phyloP scores from a whole-genome alignment of 2,888 invertebrate species.

The Mechanitis mazaeus region DNA sequence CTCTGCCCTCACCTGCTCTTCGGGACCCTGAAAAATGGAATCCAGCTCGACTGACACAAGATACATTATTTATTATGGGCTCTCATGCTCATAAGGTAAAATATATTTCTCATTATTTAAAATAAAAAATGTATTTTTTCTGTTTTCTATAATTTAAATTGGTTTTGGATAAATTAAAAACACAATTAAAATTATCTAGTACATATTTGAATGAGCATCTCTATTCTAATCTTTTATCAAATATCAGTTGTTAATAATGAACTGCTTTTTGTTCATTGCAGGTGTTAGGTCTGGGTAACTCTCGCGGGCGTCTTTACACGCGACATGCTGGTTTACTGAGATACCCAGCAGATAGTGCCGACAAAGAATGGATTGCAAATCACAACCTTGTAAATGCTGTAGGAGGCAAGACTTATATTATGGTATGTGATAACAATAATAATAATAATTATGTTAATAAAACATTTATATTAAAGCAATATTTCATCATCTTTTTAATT shows the following conservation, averaged over 20 bases:
- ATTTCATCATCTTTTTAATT: conserved; percentile 3
- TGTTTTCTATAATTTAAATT: too few species aligned
- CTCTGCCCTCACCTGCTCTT: conserved; percentile 63
- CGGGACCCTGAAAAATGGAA: conserved; percentile 84
- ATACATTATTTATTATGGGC: conserved; percentile 88
- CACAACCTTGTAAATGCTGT: conserved; percentile 86
- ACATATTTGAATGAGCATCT: too few species aligned
- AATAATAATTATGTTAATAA: background rate
- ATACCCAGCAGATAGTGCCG: conserved; percentile 87
- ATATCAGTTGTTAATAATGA: too few species aligned
- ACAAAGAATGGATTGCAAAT: conserved; percentile 87
- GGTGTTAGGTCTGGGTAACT: conserved; percentile 84
- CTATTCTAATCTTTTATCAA: too few species aligned
- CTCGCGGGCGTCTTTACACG: conserved; percentile 84
- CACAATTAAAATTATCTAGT: too few species aligned
- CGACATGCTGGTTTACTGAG: conserved; percentile 86
- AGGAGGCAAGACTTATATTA: conserved; percentile 86
- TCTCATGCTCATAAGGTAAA: conserved; percentile 81
- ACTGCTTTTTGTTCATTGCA: conserved; percentile 33
- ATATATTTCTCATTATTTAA: too few species aligned
- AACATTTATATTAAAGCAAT: background rate
- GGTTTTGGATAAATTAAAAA: too few species aligned
- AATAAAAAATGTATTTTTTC: too few species aligned
- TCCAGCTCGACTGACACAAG: conserved; percentile 80
- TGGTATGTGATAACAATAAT: conserved; percentile 54